These are phyloP conservation scores for Flexamia atlantica DNA, from an alignment of 2,888 invertebrate species.

Conservation along the genomic window DNA sequence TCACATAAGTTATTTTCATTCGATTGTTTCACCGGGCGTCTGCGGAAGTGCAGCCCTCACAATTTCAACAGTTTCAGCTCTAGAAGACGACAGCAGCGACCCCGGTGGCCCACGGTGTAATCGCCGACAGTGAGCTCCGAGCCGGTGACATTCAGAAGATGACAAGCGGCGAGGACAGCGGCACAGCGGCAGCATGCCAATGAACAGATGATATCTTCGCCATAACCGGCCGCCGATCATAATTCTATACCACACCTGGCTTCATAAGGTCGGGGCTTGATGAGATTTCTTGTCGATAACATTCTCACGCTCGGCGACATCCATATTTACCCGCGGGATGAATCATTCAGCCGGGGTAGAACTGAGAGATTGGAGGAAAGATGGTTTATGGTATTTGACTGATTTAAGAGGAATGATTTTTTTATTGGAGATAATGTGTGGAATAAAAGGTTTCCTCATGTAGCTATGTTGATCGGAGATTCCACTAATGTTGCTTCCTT, in stretches of 20 bases:
- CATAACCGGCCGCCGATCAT: slow-evolving; percentile 10
- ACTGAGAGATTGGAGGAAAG: no score
- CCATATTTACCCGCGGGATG: slow-evolving; percentile 18
- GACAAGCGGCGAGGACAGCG: not conserved
- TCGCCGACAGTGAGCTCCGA: slow-evolving; percentile 18
- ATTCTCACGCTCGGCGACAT: slow-evolving; percentile 29
- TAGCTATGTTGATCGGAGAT: no score
- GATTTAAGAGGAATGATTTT: no score
- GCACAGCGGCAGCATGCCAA: not conserved
- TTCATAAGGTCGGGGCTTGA: slow-evolving; percentile 1
- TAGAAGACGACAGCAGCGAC: not conserved
- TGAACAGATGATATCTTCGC: slow-evolving; percentile 26
- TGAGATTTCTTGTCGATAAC: slow-evolving; percentile 6
- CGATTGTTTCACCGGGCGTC: no score
- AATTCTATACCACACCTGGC: slow-evolving; percentile 38
- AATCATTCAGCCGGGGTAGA: slow-evolving; percentile 1
- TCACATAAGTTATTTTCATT: no score
- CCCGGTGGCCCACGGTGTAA: not conserved
- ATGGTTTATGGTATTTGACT: no score
- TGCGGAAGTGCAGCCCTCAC: no score
- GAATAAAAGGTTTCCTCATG: no score
- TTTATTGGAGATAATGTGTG: no score
- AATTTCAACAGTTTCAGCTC: no score
- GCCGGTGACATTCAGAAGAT: slow-evolving; percentile 34
- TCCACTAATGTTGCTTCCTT: no score